These are phyloP conservation scores for Euzophera pinguis DNA, from an alignment of 2,888 invertebrate genomes.

Conservation along the genomic window DNA sequence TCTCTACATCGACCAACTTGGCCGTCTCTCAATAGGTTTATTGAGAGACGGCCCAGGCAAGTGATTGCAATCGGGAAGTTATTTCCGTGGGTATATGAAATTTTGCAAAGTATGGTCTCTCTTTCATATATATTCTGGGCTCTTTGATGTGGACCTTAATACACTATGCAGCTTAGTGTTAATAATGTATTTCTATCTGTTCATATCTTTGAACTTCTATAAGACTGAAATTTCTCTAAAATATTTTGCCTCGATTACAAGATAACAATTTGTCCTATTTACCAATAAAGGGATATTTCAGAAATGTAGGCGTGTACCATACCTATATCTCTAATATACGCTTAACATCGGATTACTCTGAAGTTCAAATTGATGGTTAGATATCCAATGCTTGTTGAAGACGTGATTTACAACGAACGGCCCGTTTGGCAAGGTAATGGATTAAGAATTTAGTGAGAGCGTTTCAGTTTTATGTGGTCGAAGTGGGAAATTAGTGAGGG, in stretches of 20 bases:
- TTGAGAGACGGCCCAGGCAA: no score
- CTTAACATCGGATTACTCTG: conserved; percentile 13
- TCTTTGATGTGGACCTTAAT: no score
- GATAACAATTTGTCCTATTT: conserved; percentile 13
- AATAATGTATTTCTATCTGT: no score
- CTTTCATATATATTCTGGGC: no score
- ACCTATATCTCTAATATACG: conserved; percentile 13
- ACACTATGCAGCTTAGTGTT: no score
- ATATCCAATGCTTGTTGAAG: conserved; percentile 18
- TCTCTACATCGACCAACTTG: no score
- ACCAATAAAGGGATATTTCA: conserved; percentile 13
- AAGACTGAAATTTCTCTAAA: not conserved
- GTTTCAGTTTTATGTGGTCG: not conserved
- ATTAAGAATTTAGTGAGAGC: conserved; percentile 15
- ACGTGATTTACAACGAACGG: not conserved
- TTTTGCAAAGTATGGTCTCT: no score
- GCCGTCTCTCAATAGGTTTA: no score
- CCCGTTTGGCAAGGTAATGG: conserved; percentile 17
- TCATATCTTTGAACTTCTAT: no score
- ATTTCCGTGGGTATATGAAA: no score
- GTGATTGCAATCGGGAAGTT: no score
- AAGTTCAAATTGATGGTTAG: not conserved
- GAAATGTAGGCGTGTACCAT: conserved; percentile 16
- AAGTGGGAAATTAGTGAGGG: not conserved
- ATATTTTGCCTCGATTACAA: not conserved